Conservation (phyloP, 2,113 vertebrate genomes). For the Hyperoodon ampullatus region DNA sequence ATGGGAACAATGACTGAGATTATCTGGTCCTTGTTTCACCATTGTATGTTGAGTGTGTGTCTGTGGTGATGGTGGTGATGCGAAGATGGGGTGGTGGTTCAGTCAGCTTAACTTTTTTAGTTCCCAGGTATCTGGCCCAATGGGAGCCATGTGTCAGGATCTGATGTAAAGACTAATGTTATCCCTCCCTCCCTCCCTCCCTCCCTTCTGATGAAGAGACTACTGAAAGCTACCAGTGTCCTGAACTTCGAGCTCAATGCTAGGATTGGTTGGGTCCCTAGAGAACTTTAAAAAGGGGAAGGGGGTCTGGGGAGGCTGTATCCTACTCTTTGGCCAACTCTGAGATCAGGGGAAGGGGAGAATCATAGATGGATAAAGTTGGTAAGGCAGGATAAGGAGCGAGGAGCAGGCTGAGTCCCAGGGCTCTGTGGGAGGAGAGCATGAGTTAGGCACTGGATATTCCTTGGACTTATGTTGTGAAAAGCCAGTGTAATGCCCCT, state of each 20-base stretch:
- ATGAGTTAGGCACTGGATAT: not conserved
- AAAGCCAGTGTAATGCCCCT: not conserved
- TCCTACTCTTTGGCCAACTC: not conserved
- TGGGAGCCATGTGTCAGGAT: not conserved
- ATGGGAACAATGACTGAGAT: not conserved
- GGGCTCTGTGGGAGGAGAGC: not conserved
- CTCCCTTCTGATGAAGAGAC: not conserved
- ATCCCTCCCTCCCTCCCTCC: not conserved
- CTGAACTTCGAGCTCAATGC: not conserved
- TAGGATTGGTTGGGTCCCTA: not conserved
- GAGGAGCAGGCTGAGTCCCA: not conserved
- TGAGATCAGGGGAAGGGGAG: not conserved
- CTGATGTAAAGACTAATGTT: not conserved
- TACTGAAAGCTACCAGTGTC: not conserved
- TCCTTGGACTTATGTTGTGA: not conserved
- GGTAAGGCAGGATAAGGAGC: not conserved
- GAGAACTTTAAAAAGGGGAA: not conserved
- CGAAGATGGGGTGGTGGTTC: not conserved
- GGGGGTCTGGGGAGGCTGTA: not conserved
- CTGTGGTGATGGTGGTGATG: not conserved
- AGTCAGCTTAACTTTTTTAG: not conserved
- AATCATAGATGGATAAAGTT: not conserved
- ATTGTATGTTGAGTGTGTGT: not conserved
- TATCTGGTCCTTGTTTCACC: not conserved
- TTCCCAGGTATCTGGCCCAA: not conserved